A percentile compares a stretch with the other conserved stretches of the same genome.
phyloP scores from a whole-genome alignment of 2,797 vertebrate genomes.

The Gadopsis bispinosus region DNA sequence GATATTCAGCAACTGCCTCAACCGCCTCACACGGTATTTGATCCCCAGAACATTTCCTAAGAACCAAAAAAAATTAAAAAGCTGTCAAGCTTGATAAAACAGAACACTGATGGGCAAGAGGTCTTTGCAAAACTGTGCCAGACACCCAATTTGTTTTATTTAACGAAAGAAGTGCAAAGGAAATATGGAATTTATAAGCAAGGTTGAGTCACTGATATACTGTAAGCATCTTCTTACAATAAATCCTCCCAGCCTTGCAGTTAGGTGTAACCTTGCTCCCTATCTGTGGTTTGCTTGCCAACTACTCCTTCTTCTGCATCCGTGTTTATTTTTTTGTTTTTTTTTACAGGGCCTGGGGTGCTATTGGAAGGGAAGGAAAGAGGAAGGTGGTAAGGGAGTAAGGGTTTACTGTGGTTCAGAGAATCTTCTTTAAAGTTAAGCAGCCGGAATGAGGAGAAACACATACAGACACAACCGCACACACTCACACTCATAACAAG shows the following conservation, averaged over 20 bases:
- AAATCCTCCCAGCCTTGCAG: conserved; percentile 58
- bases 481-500: conserved; percentile 45
- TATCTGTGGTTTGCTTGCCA: conserved; percentile 64
- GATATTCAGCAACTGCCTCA: conserved; percentile 45
- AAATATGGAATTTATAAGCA: conserved; percentile 69
- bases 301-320: conserved; percentile 52
- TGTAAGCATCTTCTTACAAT: conserved; percentile 71
- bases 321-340: conserved; percentile 68
- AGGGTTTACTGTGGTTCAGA: conserved; percentile 63
- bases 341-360: conserved; percentile 70
- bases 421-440: conserved; percentile 74
- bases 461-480: conserved; percentile 8
- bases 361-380: conserved; percentile 52
- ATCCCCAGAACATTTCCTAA: conserved; percentile 37
- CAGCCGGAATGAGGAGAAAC: conserved; percentile 53
- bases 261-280: conserved; percentile 67
- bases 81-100: conserved; percentile 54
- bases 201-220: conserved; percentile 69
- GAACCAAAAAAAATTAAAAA: conserved; percentile 26
- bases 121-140: conserved; percentile 55
- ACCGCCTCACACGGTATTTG: conserved; percentile 14
- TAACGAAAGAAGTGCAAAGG: conserved; percentile 59
- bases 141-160: conserved; percentile 65
- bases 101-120: conserved; percentile 55
- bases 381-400: conserved; percentile 45